Evolutionary conservation across 2,888 invertebrate species (phyloP), one percentile per base, ranked within the genome.

Genomic region (Drosophila koepferae): DNA sequence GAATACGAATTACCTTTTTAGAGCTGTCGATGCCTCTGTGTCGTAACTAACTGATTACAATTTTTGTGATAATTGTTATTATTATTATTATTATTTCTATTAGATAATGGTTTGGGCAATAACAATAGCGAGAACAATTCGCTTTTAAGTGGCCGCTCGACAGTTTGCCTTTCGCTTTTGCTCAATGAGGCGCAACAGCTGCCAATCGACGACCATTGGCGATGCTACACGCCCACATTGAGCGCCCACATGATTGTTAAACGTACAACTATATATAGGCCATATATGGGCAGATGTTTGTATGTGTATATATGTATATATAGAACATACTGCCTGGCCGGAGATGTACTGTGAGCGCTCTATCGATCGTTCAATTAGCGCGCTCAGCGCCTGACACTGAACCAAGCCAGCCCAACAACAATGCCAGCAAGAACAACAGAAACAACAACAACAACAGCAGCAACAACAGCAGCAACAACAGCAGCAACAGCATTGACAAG

Each of bases 301-400:
- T 9, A 40, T 54, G n/a, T 3, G 16, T 36, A 51, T 23, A 31
- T 18, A 14, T 36, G 36, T 48, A 23, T 60, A 51, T 74, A 71
- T 55, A 60, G 51, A 54, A 46, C 34, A 49, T 20, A 14, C 31
- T 36, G 40, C 55, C 59, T 60, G 61, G 48, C 55, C 69, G 63
- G 48, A 80, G 66, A 71, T 65, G 70, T 62, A 70, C 76, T 28
- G 28, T 28, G 28, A 73, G 9, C 58, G 72, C 66, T 86, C 74
- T 81, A 86, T 86, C 86, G 85, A 86, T 86, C 77, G 86, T 80
- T 86, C 82, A 85, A 86, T 86, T 86, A 85, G 86, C 86, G 79
- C 72, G 63, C 78, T 68, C 79, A 77, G 68, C 73, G 64, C 55
- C 55, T 55, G 41, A 55, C 55, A 55, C 55, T 55, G 55, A 41